A percentile compares a stretch with the other conserved stretches of the same genome.
Conservation (phyloP, 2,113 vertebrate species). For the Aramus guarauna region DNA sequence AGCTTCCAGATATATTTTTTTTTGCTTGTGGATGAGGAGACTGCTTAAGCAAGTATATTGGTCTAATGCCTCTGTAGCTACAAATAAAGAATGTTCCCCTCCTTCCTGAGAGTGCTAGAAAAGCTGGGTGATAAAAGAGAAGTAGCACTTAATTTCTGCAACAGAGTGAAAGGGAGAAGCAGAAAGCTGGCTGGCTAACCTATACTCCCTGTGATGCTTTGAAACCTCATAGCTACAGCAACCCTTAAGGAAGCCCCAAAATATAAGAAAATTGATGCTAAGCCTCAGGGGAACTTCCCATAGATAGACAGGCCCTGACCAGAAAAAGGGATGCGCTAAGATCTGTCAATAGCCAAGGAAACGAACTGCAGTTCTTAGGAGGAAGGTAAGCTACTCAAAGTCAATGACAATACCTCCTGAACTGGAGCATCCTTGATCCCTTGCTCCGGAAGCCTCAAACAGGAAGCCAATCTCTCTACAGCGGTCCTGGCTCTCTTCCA, state of each 20-base stretch:
- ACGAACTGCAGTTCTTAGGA: neutral
- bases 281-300: neutral
- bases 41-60: neutral
- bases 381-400: neutral
- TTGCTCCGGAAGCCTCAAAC: neutral
- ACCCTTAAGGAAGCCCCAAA: neutral
- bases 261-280: neutral
- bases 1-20: fast-evolving
- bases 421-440: neutral
- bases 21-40: neutral
- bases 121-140: neutral
- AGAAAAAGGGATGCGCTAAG: neutral
- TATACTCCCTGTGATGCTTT: neutral
- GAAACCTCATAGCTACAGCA: neutral
- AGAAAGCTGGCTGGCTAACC: neutral
- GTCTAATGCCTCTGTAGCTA: neutral
- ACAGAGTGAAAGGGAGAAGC: neutral
- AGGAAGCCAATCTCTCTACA: neutral
- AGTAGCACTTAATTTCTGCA: neutral
- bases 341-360: neutral
- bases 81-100: neutral
- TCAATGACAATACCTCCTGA: neutral
- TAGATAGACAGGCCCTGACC: neutral
- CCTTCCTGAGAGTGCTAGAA: neutral
- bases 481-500: neutral